Conservation (phyloP, 2,888 invertebrate genomes). For the Eudemis profundana region DNA sequence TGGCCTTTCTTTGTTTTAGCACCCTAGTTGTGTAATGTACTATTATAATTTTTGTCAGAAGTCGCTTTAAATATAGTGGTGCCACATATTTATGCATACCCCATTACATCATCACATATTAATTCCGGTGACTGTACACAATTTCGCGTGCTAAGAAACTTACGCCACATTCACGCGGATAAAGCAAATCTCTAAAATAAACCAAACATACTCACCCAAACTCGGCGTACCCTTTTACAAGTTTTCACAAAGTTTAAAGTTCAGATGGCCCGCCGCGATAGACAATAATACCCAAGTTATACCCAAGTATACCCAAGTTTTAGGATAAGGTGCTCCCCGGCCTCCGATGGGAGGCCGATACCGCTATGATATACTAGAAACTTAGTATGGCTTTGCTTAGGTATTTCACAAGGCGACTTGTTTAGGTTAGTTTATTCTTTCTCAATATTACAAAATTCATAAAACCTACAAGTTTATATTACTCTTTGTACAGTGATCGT, state of each 20-base stretch:
- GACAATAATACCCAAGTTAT: slow-evolving; percentile 23
- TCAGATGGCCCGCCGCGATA: slow-evolving; percentile 27
- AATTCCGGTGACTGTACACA: too few species aligned
- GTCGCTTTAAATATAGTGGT: too few species aligned
- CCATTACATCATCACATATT: too few species aligned
- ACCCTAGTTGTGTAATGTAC: too few species aligned
- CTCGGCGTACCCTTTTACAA: slow-evolving; percentile 22
- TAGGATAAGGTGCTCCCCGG: slow-evolving; percentile 8
- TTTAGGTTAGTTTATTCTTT: too few species aligned
- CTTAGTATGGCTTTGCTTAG: not conserved
- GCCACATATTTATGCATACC: too few species aligned
- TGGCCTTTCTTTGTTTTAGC: too few species aligned
- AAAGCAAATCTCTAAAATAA: slow-evolving; percentile 21
- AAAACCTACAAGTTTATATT: too few species aligned
- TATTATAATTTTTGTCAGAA: too few species aligned
- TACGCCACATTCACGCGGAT: not conserved
- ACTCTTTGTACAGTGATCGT: too few species aligned
- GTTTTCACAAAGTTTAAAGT: slow-evolving; percentile 33
- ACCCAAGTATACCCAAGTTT: slow-evolving; percentile 8
- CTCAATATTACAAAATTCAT: too few species aligned
- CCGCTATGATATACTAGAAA: slow-evolving; percentile 1
- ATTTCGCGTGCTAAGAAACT: too few species aligned
- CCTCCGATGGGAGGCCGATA: slow-evolving; percentile 15
- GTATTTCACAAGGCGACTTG: not conserved
- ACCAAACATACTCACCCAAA: slow-evolving; percentile 12